Evolutionary conservation across 1,140 invertebrate species (phyloP).

Genomic region (Drosophila busckii): DNA sequence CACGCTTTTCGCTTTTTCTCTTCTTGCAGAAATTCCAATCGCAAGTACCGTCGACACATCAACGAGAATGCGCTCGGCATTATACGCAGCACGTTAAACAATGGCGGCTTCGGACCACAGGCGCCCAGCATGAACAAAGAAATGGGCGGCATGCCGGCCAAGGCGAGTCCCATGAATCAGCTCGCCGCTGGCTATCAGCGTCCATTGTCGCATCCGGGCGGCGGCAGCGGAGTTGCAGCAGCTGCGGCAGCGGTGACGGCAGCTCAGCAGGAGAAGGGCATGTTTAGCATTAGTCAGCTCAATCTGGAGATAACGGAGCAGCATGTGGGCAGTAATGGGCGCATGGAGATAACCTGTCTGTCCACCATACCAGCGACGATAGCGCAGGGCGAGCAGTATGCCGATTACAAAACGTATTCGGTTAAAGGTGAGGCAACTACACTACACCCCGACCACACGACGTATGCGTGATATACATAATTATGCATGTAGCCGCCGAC

Average conservation of each 20-base stretch:
- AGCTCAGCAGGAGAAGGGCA: conserved; percentile 72
- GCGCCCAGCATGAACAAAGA: conserved; percentile 72
- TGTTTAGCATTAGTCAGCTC: conserved; percentile 75
- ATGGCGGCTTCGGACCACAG: conserved; percentile 72
- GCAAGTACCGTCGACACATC: conserved; percentile 74
- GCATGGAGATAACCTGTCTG: conserved; percentile 84
- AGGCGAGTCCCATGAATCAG: conserved; percentile 71
- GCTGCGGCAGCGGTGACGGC: conserved; percentile 70
- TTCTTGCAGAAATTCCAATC: conserved; percentile 62
- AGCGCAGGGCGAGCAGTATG: conserved; percentile 82
- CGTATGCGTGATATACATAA: conserved; percentile 47
- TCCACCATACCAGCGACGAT: conserved; percentile 86
- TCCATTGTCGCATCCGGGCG: conserved; percentile 72
- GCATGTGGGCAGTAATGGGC: conserved; percentile 83
- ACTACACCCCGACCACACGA: not conserved
- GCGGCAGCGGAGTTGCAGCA: conserved; percentile 68
- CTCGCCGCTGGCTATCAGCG: conserved; percentile 72
- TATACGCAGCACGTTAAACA: conserved; percentile 65
- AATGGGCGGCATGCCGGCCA: conserved; percentile 69
- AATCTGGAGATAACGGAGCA: conserved; percentile 83
- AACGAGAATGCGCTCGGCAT: conserved; percentile 74
- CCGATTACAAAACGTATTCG: conserved; percentile 84
- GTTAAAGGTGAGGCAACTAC: conserved; percentile 81
- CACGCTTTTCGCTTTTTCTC: not conserved
- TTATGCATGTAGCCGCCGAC: conserved; percentile 5